Evolutionary conservation across 2,888 invertebrate genomes (phyloP), one percentile per base, ranked within the genome.

Genomic region (Incurvaria masculella): DNA sequence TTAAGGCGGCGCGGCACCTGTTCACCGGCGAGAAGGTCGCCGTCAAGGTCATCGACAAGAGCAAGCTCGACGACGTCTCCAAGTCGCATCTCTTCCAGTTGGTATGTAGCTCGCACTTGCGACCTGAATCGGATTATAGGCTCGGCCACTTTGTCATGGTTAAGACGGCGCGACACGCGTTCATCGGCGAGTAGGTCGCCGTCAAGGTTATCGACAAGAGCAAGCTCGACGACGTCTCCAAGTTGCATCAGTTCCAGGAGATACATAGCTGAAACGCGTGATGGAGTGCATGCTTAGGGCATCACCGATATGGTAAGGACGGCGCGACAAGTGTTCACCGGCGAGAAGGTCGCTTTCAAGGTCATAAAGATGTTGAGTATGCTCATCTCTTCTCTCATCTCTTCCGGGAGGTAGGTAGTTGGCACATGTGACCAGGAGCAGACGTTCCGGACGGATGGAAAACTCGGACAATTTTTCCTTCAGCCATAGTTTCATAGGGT

Each of bases 21-120:
- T 98, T 99, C 73, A 99, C 99, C 46, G 97, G 97, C 33, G 97
- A 97, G 80, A 95, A 95, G 76, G 98, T 98, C 49, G 95, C 96
- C 48, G 95, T 96, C 47, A 96, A 96, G 85, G 92, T 99, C 53
- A 99, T 99, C 63, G 99, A 99, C 73, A 99, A 99, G 78, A 94
- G 90, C 60, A 97, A 97, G 78, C 79, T 99, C 61, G 98, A 99
- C 74, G 94, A 95, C 60, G 89, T 95, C 39, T 97, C 97, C 17
- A 89, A 91, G 63, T 90, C 94, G 51, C 97, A 99, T 83, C 85
- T 99, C 58, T 94, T 96, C 72, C 95, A 97, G 80, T 92, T 93
- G 89, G 92, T 97, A 69, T 75, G 60, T 50, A 42, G 26, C 1
- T 27, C 14, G 14, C 33, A 11, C 10, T 10, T 26, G 5, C 8